phyloP scores from a whole-genome alignment of 1,140 invertebrate species.

The Papilio aristodemus region DNA sequence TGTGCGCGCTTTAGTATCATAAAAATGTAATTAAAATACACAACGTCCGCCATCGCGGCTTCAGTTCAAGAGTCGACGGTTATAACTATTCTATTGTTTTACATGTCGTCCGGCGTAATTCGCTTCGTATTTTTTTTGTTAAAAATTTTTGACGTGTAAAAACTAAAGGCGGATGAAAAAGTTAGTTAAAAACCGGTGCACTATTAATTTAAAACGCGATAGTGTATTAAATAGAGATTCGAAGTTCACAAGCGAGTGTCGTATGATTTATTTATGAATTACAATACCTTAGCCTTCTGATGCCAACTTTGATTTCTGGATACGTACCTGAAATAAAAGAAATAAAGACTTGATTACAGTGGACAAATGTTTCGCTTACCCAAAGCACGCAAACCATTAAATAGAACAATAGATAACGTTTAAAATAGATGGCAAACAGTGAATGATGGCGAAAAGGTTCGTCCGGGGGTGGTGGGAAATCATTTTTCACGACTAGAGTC shows the following conservation, averaged over 20 bases:
- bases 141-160: constrained; percentile 24
- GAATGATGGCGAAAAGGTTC: constrained; percentile 63
- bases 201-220: background rate
- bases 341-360: constrained; percentile 64
- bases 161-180: constrained; percentile 32
- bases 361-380: constrained; percentile 59
- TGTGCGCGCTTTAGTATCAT: constrained; percentile 70
- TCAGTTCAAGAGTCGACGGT: constrained; percentile 50
- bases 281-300: constrained; percentile 14
- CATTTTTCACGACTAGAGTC: constrained; percentile 73
- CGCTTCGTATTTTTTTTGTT: constrained; percentile 33
- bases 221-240: constrained; percentile 22
- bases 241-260: background rate
- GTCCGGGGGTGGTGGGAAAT: constrained; percentile 72
- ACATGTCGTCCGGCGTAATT: constrained; percentile 38
- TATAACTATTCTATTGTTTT: constrained; percentile 68
- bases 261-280: background rate
- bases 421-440: constrained; percentile 70
- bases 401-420: constrained; percentile 65
- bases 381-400: constrained; percentile 66
- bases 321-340: constrained; percentile 68
- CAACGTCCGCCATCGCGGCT: constrained; percentile 53
- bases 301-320: constrained; percentile 34
- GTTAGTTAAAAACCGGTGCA: constrained; percentile 33
- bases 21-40: constrained; percentile 80